These are phyloP conservation scores for Stichodactyla mertensii DNA, from an alignment of 64 coral and sea anemone species.

Conservation along the genomic window DNA sequence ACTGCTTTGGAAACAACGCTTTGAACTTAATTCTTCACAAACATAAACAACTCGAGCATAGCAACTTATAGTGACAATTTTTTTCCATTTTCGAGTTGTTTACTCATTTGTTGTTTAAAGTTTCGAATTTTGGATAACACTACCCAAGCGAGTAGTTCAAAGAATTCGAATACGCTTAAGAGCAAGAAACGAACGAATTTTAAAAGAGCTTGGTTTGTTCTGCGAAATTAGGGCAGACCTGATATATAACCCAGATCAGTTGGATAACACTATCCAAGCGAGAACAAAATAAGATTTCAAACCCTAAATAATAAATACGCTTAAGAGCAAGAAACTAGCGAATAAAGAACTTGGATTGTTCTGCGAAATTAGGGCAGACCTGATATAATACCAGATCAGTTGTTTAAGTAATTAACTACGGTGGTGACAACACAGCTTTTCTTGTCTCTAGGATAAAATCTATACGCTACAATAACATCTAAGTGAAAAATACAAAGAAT, in stretches of 20 bases:
- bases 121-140: neutral
- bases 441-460: neutral
- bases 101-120: neutral
- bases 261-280: neutral
- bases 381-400: neutral
- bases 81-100: neutral
- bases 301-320: too few species aligned
- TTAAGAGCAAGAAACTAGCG: too few species aligned
- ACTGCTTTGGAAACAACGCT: neutral
- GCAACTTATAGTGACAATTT: neutral
- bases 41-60: neutral
- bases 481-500: neutral
- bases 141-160: too few species aligned
- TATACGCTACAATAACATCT: neutral
- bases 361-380: too few species aligned
- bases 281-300: neutral
- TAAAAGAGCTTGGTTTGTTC: too few species aligned
- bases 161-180: too few species aligned
- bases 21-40: neutral
- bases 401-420: neutral
- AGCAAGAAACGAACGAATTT: too few species aligned
- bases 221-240: too few species aligned
- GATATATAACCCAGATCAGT: too few species aligned
- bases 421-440: neutral
- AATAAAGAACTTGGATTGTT: too few species aligned